Percentiles rank a stretch among this genome's conserved stretches.
Conservation (phyloP, 1,140 invertebrate species). For the Watersipora subatra region DNA sequence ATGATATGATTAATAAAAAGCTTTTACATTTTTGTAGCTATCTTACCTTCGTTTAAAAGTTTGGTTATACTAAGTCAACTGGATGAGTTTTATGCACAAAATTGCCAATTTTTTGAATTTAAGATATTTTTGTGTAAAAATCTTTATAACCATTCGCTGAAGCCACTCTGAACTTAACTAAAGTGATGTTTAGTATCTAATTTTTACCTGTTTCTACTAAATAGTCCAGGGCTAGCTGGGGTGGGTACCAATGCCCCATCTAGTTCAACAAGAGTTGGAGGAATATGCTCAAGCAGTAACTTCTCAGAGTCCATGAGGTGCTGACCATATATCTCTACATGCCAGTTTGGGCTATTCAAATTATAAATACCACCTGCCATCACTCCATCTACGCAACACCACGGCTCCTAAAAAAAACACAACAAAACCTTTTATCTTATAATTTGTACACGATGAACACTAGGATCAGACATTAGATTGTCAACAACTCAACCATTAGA, state of each 20-base stretch:
- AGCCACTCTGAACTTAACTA: too few relatives aligned
- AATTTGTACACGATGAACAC: too few relatives aligned
- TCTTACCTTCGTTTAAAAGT: too few relatives aligned
- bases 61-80: neutral
- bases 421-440: too few relatives aligned
- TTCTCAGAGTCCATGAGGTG: constrained; percentile 14
- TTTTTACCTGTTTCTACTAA: constrained; percentile 21
- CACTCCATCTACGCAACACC: constrained; percentile 15
- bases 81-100: neutral
- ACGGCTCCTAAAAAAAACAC: constrained; percentile 7
- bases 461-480: too few relatives aligned
- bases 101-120: neutral
- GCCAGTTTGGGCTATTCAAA: constrained; percentile 10
- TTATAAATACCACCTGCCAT: constrained; percentile 12
- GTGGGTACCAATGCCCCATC: constrained; percentile 20
- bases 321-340: constrained; percentile 15
- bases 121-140: neutral
- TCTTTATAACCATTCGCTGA: neutral
- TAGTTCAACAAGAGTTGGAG: constrained; percentile 20
- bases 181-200: too few relatives aligned
- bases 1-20: too few relatives aligned
- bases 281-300: constrained; percentile 4
- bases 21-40: too few relatives aligned
- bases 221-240: constrained; percentile 25
- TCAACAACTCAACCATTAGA: too few relatives aligned